These are phyloP conservation scores for Plotosus lineatus DNA, from an alignment of 2,113 vertebrate genomes.

Conservation along the genomic window DNA sequence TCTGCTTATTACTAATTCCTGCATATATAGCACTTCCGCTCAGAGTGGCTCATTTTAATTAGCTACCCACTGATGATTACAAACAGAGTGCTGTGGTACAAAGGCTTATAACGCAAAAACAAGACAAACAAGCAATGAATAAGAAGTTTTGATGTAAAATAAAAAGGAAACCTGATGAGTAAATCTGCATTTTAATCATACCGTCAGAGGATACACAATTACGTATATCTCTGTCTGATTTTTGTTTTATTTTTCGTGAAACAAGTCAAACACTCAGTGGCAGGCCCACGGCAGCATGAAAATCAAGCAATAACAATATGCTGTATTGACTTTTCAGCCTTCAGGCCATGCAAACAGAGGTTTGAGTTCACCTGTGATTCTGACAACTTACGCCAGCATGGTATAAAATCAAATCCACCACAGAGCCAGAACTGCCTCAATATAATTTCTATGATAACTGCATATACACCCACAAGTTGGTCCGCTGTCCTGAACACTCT, in stretches of 20 bases:
- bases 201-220: background rate
- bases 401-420: background rate
- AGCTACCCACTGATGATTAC: background rate
- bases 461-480: constrained; percentile 39
- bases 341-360: background rate
- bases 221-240: background rate
- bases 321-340: constrained; percentile 14
- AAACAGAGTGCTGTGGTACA: background rate
- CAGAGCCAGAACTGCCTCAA: constrained; percentile 19
- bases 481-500: constrained; percentile 38
- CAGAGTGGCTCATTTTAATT: background rate
- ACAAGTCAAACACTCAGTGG: background rate
- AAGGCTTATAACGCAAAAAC: background rate
- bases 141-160: background rate
- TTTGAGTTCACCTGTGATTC: constrained; percentile 36
- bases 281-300: background rate
- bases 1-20: background rate
- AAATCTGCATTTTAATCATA: background rate
- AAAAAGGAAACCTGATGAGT: background rate
- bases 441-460: constrained; percentile 50
- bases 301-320: constrained; percentile 18
- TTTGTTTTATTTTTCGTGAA: constrained; percentile 1
- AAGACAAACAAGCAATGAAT: background rate
- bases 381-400: background rate
- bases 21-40: background rate